Evolutionary conservation across 2,888 invertebrate species (phyloP).

Genomic region (Apamea epomidion): DNA sequence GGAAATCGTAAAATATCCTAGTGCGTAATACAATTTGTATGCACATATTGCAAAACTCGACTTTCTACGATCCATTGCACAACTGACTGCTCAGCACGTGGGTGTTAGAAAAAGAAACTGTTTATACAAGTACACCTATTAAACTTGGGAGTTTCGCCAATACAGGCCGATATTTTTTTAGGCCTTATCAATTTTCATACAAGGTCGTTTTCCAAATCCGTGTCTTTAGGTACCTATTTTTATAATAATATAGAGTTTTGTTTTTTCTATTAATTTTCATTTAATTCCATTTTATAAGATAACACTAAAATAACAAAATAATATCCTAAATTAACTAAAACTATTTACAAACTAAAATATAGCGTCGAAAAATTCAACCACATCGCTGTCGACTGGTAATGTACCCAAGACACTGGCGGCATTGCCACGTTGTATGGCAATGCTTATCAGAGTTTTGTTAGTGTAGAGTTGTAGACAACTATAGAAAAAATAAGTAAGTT

Average conservation of each 20-base stretch:
- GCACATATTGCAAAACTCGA: slow-evolving; percentile 49
- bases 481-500: no score
- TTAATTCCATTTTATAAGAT: no score
- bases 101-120: slow-evolving; percentile 18
- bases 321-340: no score
- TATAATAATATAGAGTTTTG: not conserved
- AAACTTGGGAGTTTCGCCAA: not conserved
- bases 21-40: slow-evolving; percentile 56
- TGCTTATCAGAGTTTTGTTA: no score
- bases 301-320: no score
- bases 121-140: not conserved
- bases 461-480: no score
- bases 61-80: slow-evolving; percentile 55
- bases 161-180: not conserved
- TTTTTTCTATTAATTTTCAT: no score
- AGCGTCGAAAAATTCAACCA: no score
- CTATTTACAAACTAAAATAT: no score
- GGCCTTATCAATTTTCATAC: not conserved
- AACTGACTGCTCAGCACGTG: slow-evolving; percentile 22
- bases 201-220: not conserved
- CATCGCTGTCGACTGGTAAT: no score
- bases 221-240: not conserved
- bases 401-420: no score
- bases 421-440: no score
- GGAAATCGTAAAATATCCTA: slow-evolving; percentile 67